Percentiles rank a stretch among this genome's conserved stretches.
Evolutionary conservation across 2,797 vertebrate genomes (phyloP).

Genomic region (Spinibarbus caldwelli): DNA sequence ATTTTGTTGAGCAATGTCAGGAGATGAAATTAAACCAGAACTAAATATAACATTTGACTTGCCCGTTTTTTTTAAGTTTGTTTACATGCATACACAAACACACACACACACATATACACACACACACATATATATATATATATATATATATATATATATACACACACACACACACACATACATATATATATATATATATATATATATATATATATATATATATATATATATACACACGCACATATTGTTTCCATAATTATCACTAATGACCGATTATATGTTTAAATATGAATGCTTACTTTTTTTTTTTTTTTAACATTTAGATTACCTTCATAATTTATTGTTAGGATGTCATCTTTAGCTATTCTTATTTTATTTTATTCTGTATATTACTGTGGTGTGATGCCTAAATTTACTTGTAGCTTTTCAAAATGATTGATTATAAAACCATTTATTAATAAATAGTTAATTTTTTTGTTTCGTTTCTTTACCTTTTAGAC

Average conservation of each 20-base stretch:
- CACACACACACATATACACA: no score
- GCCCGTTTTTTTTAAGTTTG: background rate
- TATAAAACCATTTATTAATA: background rate
- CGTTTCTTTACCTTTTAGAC: background rate
- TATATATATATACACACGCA: no score
- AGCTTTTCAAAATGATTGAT: background rate
- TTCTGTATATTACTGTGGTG: background rate
- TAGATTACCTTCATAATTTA: no score
- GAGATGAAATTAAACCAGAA: conserved; percentile 64
- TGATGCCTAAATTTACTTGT: background rate
- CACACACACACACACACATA: no score
- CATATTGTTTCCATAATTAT: no score
- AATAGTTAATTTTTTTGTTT: background rate
- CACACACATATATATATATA: no score
- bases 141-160: no score
- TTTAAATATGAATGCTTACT: background rate
- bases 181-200: no score
- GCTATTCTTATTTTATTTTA: background rate
- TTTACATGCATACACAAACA: no score
- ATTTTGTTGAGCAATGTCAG: conserved; percentile 61
- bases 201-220: no score
- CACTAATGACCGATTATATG: no score
- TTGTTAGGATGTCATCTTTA: background rate
- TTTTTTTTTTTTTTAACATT: no score
- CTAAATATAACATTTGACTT: conserved; percentile 34